Evolutionary conservation across 2,797 vertebrate genomes (phyloP).

Genomic region (Acanthurus leucopareius): DNA sequence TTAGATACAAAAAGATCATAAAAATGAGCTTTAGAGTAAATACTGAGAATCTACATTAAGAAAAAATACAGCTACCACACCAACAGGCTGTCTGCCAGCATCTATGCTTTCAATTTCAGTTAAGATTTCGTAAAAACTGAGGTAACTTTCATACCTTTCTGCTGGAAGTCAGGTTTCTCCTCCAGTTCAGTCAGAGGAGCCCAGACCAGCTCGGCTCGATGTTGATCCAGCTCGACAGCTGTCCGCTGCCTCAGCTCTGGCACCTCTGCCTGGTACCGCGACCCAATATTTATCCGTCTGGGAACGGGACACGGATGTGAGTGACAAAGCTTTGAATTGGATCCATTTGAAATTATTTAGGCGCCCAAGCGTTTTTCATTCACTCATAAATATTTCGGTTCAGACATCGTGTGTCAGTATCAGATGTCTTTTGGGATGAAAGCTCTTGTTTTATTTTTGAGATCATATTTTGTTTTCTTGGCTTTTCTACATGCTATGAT

Average conservation of each 20-base stretch:
- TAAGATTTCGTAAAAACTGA: background rate
- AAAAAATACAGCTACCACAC: background rate
- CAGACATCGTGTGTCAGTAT: background rate
- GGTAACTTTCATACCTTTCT: constrained; percentile 85
- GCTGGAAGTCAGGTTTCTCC: constrained; percentile 83
- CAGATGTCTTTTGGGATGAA: background rate
- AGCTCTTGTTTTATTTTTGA: constrained; percentile 13
- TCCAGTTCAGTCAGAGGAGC: constrained; percentile 87
- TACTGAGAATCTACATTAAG: background rate
- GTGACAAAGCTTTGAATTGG: background rate
- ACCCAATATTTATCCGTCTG: constrained; percentile 98
- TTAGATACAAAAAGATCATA: background rate
- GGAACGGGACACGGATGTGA: constrained; percentile 25
- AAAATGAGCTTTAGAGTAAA: background rate
- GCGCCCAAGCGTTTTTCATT: background rate
- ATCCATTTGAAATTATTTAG: background rate
- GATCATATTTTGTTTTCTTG: constrained; percentile 30
- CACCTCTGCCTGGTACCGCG: constrained; percentile 96
- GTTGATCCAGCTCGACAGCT: constrained; percentile 87
- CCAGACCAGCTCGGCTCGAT: constrained; percentile 93
- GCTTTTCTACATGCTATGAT: constrained; percentile 19
- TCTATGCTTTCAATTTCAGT: background rate
- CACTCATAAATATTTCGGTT: background rate
- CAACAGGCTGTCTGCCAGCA: background rate
- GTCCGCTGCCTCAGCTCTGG: constrained; percentile 89